Conservation (phyloP, 2,113 vertebrate species). For the Cervus canadensis region DNA sequence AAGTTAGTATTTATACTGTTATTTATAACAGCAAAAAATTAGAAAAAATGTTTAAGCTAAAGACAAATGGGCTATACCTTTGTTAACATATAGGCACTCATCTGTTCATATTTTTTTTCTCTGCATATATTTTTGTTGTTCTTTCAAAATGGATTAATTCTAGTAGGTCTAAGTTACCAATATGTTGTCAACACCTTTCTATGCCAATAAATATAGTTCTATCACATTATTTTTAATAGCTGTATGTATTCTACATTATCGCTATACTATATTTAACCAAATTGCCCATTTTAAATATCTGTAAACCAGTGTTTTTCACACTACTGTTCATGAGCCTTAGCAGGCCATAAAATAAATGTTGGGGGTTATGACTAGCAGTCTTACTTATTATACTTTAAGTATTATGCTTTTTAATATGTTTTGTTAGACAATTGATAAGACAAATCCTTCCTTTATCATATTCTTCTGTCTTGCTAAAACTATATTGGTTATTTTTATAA, state of each 20-base stretch:
- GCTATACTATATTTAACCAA: background rate
- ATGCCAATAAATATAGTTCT: background rate
- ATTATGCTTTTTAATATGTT: background rate
- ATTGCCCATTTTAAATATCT: background rate
- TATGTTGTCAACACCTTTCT: background rate
- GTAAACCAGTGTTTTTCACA: conserved; percentile 1
- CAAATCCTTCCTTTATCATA: background rate
- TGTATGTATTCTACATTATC: background rate
- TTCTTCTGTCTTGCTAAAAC: background rate
- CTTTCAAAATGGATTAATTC: background rate
- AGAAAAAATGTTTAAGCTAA: background rate
- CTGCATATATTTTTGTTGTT: background rate
- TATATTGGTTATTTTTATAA: background rate
- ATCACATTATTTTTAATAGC: background rate
- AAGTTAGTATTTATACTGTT: background rate
- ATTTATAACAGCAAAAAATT: conserved; percentile 4
- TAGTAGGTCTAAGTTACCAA: background rate
- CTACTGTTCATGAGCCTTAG: background rate
- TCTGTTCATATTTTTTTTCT: background rate
- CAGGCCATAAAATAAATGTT: background rate
- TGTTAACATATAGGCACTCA: background rate
- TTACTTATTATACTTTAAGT: background rate
- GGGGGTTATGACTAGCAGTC: background rate
- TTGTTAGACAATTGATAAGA: background rate
- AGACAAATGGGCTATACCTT: background rate